Conservation (phyloP, 2,113 vertebrate species). For the Campylorhamphus procurvoides region DNA sequence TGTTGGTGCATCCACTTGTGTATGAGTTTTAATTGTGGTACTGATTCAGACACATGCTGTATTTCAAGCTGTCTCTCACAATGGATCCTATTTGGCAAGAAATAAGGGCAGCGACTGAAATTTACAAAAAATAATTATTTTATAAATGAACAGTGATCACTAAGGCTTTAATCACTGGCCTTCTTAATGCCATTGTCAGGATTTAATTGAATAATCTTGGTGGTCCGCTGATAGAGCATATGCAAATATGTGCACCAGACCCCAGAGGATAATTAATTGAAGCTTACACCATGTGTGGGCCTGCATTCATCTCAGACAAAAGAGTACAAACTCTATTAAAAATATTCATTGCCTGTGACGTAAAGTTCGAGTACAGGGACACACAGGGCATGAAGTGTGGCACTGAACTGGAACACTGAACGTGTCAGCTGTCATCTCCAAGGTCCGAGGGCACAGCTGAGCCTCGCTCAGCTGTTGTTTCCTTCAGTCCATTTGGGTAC, state of each 20-base stretch:
- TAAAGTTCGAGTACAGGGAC: background rate
- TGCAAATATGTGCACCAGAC: background rate
- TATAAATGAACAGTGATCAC: background rate
- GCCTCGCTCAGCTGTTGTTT: background rate
- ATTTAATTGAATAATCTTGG: constrained; percentile 40
- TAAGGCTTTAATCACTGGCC: background rate
- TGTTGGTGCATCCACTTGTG: background rate
- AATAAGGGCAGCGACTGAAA: background rate
- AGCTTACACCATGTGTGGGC: constrained; percentile 28
- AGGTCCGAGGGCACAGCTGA: background rate
- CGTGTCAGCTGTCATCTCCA: background rate
- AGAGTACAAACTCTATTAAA: constrained; percentile 13
- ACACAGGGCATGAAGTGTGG: background rate
- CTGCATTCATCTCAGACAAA: constrained; percentile 49
- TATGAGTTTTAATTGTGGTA: background rate
- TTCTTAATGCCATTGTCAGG: background rate
- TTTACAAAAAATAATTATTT: background rate
- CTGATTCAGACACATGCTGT: background rate
- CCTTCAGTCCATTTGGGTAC: background rate
- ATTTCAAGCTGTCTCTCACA: background rate
- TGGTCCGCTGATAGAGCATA: background rate
- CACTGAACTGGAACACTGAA: background rate
- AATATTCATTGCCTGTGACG: constrained; percentile 16
- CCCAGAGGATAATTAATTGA: constrained; percentile 27
- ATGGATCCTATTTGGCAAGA: background rate